Conservation (phyloP, 30 jellyfish, hydroid and myxozoan species). For the Sanderia malayensis region DNA sequence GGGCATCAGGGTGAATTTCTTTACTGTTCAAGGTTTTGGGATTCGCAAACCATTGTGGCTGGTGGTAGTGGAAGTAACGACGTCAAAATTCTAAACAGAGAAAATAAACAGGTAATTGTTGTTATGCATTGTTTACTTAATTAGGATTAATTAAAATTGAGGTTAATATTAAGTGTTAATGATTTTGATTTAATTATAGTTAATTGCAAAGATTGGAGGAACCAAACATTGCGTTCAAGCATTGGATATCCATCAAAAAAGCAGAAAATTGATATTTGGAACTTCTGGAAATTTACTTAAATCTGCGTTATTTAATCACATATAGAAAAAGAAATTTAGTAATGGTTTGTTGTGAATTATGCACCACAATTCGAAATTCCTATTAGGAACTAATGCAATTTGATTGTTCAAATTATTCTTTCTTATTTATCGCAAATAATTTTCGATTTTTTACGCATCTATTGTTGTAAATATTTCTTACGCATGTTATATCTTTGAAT, state of each 20-base stretch:
- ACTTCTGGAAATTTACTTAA: slow-evolving; percentile 66
- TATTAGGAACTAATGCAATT: no score
- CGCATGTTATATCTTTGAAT: no score
- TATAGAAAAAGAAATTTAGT: no score
- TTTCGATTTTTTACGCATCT: no score
- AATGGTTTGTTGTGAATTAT: no score
- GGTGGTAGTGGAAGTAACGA: slow-evolving; percentile 98
- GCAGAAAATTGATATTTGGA: slow-evolving; percentile 54
- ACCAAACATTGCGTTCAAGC: slow-evolving; percentile 85
- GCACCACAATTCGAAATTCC: no score
- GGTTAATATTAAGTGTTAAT: no score
- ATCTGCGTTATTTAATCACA: slow-evolving; percentile 31
- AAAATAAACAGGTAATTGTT: slow-evolving; percentile 38
- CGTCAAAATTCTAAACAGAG: slow-evolving; percentile 56
- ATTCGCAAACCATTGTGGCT: slow-evolving; percentile 56
- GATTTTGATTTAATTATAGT: no score
- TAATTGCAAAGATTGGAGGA: slow-evolving; percentile 37
- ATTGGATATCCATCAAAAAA: slow-evolving; percentile 53
- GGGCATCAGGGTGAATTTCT: slow-evolving; percentile 82
- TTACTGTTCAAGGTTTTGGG: slow-evolving; percentile 89
- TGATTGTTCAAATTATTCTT: no score
- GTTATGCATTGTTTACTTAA: not conserved
- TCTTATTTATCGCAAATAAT: no score
- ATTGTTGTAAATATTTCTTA: no score
- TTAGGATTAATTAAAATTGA: no score